phyloP scores from a whole-genome alignment of 2,797 vertebrate species.

The Furcifer pardalis region DNA sequence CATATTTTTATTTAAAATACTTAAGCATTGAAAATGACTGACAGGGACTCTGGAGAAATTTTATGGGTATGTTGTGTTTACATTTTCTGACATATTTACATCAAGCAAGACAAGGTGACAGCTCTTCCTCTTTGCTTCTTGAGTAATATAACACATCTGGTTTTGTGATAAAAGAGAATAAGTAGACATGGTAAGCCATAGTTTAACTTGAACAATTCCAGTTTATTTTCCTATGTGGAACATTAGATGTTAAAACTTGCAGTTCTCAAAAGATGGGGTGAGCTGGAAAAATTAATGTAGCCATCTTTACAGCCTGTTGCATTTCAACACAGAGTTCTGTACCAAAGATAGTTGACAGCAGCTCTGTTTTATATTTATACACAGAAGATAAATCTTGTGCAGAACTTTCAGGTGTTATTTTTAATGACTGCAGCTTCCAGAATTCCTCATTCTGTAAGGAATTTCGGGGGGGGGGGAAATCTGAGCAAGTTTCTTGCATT shows the following conservation, averaged over 20 bases:
- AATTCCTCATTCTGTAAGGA: too few relatives aligned
- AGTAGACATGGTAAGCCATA: neutral
- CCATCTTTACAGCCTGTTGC: neutral
- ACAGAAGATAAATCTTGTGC: neutral
- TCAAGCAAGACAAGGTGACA: neutral
- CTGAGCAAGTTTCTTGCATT: neutral
- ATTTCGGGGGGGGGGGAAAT: too few relatives aligned
- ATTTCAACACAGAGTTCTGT: neutral
- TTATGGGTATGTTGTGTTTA: slow-evolving; percentile 14
- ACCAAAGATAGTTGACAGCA: neutral
- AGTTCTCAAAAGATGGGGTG: neutral
- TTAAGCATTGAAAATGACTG: slow-evolving; percentile 10
- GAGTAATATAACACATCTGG: neutral
- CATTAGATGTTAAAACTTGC: neutral
- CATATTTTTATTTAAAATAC: rapidly evolving
- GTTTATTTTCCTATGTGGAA: neutral
- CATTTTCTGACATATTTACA: slow-evolving; percentile 26
- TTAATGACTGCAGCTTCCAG: neutral
- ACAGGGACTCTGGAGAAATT: neutral
- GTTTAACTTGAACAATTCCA: neutral
- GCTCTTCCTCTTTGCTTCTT: neutral
- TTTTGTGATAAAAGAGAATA: slow-evolving; percentile 3
- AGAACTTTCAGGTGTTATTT: neutral
- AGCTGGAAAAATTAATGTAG: neutral
- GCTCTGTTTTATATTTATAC: neutral